Evolutionary conservation across 2,113 vertebrate genomes (phyloP), one percentile per base, ranked within the genome.

Genomic region (Chionodraco myersi): DNA sequence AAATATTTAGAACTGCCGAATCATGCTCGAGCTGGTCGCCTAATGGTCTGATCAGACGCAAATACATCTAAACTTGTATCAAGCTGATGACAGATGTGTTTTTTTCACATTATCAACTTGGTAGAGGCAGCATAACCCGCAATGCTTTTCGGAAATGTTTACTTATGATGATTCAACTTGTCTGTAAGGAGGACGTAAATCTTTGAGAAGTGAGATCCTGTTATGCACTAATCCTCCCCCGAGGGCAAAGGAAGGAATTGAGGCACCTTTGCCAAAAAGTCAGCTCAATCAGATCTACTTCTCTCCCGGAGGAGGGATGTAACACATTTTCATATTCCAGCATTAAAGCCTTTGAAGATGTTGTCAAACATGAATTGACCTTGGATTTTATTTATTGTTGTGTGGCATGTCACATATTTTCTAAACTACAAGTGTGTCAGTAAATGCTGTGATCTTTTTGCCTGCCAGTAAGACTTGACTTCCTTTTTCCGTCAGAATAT

Each of bases 181-280:
- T 83, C 76, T 77, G 65, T 71, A 23, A 72, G 72, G 34, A 86
- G 49, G 60, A 81, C 30, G 15, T 9, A 52, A 79, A 66, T 73
- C 79, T 79, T 70, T 85, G 69, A 82, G 79, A 84, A 62, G 41
- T 53, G 16, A 87, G 69, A 88, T 87, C 66, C 82, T 90, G 75
- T 88, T 88, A 49, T 44, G 62, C 34, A 47, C 52, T 87, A 86
- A 91, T 92, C 79, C 73, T 79, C 1, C 45, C 85, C 51, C 1
- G 0, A 47, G 58, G 88, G 30, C 56, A 49, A 53, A 66, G 62
- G 64, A 88, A 78, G 60, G 34, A 85, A 80, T 21, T n/a, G 56
- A 75, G 6, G 73, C 49, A 78, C 75, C 77, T 81, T 49, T 77
- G 82, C 85, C 89, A 89, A 78, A 82, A 82, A 72, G 64, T 59